phyloP scores from a whole-genome alignment of 1,140 invertebrate species.

The Polypedilum vanderplanki region DNA sequence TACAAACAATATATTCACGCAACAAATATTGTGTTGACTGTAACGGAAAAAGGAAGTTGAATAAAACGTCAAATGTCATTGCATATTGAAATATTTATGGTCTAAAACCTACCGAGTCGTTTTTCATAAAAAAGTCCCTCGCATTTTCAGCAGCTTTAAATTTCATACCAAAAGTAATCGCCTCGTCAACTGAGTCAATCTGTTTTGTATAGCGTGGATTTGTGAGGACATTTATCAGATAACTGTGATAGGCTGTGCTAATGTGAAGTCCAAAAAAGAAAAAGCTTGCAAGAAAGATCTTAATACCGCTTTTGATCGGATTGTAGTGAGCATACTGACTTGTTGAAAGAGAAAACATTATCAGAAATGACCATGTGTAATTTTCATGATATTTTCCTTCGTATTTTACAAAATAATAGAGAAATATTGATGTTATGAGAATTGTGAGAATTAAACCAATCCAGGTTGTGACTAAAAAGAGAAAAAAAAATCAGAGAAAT shows the following conservation, averaged over 20 bases:
- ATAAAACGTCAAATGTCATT: no score
- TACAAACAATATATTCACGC: not conserved
- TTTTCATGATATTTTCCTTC: slow-evolving; percentile 24
- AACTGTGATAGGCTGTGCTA: slow-evolving; percentile 31
- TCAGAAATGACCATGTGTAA: slow-evolving; percentile 22
- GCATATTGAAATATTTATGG: not conserved
- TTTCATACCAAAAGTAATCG: not conserved
- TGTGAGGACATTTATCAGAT: slow-evolving; percentile 31
- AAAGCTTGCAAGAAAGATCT: slow-evolving; percentile 31
- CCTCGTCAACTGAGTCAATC: slow-evolving; percentile 30
- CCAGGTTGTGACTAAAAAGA: not conserved
- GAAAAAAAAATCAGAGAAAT: not conserved
- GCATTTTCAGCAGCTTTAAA: slow-evolving; percentile 26
- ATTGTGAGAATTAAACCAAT: not conserved
- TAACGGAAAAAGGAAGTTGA: not conserved
- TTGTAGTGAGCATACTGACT: slow-evolving; percentile 16
- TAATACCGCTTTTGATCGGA: not conserved
- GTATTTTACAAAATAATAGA: not conserved
- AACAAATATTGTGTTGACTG: slow-evolving; percentile 1
- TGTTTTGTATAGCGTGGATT: slow-evolving; percentile 31
- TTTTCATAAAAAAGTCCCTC: not conserved
- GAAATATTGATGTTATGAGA: not conserved
- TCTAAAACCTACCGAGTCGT: slow-evolving; percentile 23
- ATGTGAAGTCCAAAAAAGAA: slow-evolving; percentile 31
- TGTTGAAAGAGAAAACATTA: not conserved